phyloP scores from a whole-genome alignment of 2,888 invertebrate genomes.

The Hecatera dysodea region DNA sequence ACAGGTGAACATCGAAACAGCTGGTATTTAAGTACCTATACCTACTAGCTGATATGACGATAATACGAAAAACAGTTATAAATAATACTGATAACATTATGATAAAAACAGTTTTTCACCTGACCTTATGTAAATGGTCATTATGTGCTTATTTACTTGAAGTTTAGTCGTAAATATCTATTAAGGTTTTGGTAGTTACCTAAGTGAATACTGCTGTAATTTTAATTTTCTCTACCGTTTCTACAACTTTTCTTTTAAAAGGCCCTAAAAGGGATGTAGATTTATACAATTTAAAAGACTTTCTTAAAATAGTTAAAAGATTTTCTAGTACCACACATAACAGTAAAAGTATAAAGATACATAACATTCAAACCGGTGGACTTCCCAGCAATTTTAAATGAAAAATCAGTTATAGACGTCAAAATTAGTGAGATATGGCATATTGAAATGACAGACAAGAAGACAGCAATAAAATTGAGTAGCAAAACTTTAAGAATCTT shows the following conservation, averaged over 20 bases:
- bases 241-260: no score
- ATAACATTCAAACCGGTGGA: neutral
- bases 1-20: constrained; percentile 42
- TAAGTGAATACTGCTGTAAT: neutral
- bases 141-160: constrained; percentile 8
- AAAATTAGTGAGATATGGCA: neutral
- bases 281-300: no score
- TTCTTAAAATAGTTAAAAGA: no score
- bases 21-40: constrained; percentile 24
- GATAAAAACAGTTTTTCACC: constrained; percentile 37
- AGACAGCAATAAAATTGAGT: neutral
- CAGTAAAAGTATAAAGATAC: neutral
- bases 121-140: constrained; percentile 26
- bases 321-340: no score
- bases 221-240: no score
- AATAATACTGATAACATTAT: constrained; percentile 55
- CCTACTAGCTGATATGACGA: constrained; percentile 31
- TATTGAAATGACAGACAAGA: neutral
- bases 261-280: no score
- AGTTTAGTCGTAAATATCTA: constrained; percentile 13
- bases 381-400: neutral
- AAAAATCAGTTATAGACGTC: neutral
- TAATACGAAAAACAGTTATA: constrained; percentile 53
- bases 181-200: neutral
- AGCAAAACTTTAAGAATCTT: neutral